Percentiles rank a stretch among this genome's conserved stretches.
These are phyloP conservation scores for Pipistrellus nathusii DNA, from an alignment of 2,797 vertebrate genomes.

Conservation along the genomic window DNA sequence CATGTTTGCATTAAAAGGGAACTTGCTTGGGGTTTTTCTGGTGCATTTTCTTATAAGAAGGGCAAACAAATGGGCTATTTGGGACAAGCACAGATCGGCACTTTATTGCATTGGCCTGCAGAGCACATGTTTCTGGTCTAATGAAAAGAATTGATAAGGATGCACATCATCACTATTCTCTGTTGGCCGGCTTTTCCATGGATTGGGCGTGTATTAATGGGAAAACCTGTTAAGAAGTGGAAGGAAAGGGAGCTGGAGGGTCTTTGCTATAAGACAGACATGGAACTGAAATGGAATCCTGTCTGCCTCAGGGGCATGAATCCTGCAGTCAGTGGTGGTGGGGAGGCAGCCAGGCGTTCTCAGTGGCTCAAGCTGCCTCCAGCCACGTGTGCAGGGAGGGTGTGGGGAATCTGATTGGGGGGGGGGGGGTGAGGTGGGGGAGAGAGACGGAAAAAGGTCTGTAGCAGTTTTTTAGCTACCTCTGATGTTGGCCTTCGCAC, in stretches of 20 bases:
- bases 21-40: not conserved
- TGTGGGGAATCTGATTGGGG: fast-evolving
- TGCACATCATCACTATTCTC: conserved; percentile 38
- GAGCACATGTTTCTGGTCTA: conserved; percentile 5
- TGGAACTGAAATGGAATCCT: not conserved
- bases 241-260: not conserved
- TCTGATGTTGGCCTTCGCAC: not conserved
- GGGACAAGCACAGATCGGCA: not conserved
- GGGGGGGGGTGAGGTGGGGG: no score
- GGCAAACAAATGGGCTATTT: not conserved
- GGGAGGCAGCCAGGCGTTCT: not conserved
- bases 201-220: not conserved
- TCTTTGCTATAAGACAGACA: not conserved
- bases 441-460: no score
- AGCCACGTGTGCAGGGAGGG: not conserved
- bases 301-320: not conserved
- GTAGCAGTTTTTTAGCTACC: not conserved
- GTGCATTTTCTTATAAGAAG: not conserved
- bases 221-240: not conserved
- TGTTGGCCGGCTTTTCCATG: conserved; percentile 61
- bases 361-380: fast-evolving
- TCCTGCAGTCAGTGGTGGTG: not conserved
- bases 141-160: not conserved
- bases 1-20: conserved; percentile 3
- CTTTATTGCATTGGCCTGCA: not conserved